Base-by-base conservation (phyloP, 2,888 invertebrate genomes). In the Mesorhabditis spiculigera region DNA sequence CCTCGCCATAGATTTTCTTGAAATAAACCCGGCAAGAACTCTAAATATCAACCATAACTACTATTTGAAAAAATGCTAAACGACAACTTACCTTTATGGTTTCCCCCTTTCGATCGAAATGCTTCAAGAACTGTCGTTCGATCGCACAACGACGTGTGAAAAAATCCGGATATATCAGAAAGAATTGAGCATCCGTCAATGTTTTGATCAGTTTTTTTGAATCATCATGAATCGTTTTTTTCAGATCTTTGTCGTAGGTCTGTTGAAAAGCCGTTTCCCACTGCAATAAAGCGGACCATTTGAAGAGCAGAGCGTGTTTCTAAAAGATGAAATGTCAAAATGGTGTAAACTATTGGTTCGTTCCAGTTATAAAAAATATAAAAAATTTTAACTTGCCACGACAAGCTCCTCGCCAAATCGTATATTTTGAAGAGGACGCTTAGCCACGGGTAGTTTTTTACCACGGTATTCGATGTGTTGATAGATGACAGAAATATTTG, bases 11-110 rank as follows among this genome's bases (percentile, higher is more conserved):
- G 41, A 71, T 43, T 62, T 71, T 71, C 64, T 16, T 65, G 71
- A 71, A 71, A 69, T 71, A 58, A 58, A 61, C 45, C 50, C 69
- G 71, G 58, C 69, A 71, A 41, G 61, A 71, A 66, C 45, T 71
- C 71, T 71, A 65, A 71, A 71, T 69, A 70, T 71, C 69, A 71
- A 68, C 68, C 45, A 71, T 66, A 66, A 67, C 69, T 28, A 28
- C 28, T 70, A 70, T 67, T 70, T 69, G 69, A 69, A 69, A 69
- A 66, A 69, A 69, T 69, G 58, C 28, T 50, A 13, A 69, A 69
- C 66, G 66, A 71, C 71, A 70, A 72, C 69, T 72, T 67, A 72
- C 72, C 72, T 63, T 72, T 42, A 72, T 72, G 61, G 61, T 63
- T 71, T 71, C 67, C 41, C 71, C 63, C 63, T 72, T 70, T n/a